These are phyloP conservation scores for Colaptes auratus DNA, from an alignment of 2,113 vertebrate genomes.

Conservation along the genomic window DNA sequence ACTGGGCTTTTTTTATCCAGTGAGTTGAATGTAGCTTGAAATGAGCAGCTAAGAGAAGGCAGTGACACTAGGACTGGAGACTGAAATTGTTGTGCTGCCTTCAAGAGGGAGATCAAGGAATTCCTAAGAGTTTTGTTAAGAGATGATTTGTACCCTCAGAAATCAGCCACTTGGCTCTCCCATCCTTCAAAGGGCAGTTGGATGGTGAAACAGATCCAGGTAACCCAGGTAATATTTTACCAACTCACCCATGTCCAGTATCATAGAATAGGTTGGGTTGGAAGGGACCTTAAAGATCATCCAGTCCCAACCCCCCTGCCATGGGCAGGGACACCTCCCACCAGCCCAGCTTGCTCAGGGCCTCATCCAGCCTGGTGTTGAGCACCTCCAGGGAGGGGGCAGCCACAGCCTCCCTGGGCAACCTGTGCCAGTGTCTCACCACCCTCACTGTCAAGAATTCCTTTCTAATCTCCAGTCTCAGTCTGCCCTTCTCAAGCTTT, in stretches of 20 bases:
- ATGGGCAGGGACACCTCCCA: too few species aligned
- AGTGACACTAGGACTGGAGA: not conserved
- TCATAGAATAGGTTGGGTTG: too few species aligned
- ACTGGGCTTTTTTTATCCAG: not conserved
- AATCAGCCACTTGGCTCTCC: not conserved
- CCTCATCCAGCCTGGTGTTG: too few species aligned
- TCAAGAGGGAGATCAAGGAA: not conserved
- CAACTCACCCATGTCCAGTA: not conserved
- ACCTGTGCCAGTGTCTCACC: too few species aligned
- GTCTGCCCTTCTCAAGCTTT: too few species aligned
- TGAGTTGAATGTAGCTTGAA: constrained; percentile 14
- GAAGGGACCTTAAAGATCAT: too few species aligned
- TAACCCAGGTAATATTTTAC: not conserved
- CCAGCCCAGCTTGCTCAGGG: too few species aligned
- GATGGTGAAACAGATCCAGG: not conserved
- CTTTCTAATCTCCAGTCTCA: too few species aligned
- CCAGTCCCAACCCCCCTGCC: too few species aligned
- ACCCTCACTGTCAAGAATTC: too few species aligned
- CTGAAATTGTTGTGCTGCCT: not conserved
- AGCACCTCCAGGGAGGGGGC: too few species aligned
- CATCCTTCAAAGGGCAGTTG: not conserved
- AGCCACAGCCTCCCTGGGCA: too few species aligned
- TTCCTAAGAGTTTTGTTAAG: not conserved
- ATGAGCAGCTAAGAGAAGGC: not conserved
- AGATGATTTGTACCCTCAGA: not conserved